Conservation (phyloP, 2,113 vertebrate genomes). For the Micromys minutus region DNA sequence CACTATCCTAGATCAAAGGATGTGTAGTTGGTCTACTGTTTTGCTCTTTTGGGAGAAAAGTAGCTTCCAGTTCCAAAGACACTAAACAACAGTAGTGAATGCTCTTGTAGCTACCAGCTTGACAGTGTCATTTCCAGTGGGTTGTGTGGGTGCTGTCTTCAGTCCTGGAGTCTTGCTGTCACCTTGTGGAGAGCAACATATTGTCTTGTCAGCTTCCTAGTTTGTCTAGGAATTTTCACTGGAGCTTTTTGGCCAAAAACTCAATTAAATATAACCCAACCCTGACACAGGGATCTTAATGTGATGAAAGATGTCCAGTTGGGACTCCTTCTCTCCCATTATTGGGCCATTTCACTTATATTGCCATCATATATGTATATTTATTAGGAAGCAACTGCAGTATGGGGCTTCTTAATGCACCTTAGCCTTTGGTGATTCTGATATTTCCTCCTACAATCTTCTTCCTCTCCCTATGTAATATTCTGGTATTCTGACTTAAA, state of each 20-base stretch:
- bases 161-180: neutral
- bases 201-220: neutral
- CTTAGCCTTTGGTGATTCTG: neutral
- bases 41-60: neutral
- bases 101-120: too few species aligned
- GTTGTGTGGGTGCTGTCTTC: neutral
- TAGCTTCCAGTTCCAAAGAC: neutral
- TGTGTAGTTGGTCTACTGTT: neutral
- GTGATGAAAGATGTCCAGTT: neutral
- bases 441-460: neutral
- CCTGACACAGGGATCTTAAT: neutral
- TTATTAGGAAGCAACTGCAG: neutral
- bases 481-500: neutral
- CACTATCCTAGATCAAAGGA: too few species aligned
- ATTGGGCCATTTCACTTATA: neutral
- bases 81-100: fast-evolving
- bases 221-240: neutral
- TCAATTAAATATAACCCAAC: neutral
- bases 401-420: neutral
- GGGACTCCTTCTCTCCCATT: neutral
- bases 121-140: neutral
- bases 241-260: neutral
- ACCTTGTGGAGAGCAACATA: neutral
- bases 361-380: neutral
- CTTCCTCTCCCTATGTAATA: neutral